Evolutionary conservation across 1,140 invertebrate species (phyloP).

Genomic region (Bombus pyrosoma): DNA sequence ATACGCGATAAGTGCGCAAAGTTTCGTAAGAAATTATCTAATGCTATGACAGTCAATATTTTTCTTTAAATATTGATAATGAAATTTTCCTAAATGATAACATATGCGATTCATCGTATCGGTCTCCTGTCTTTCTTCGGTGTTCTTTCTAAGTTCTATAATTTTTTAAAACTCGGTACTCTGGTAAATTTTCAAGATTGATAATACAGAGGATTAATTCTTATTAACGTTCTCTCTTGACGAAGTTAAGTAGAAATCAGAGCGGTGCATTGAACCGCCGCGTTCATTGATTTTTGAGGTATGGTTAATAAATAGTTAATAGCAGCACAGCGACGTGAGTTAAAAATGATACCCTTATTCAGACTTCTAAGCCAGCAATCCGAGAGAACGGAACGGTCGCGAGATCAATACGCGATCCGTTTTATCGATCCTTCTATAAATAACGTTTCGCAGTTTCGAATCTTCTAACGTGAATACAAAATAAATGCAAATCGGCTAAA

Average conservation of each 20-base stretch:
- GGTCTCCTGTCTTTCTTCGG: no score
- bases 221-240: not conserved
- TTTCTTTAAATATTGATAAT: no score
- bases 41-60: no score
- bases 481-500: not conserved
- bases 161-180: not conserved
- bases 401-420: conserved; percentile 9
- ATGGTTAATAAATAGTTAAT: conserved; percentile 20
- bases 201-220: not conserved
- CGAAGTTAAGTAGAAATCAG: not conserved
- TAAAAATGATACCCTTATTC: not conserved
- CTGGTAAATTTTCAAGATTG: not conserved
- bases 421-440: conserved; percentile 16
- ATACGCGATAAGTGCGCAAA: no score
- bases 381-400: not conserved
- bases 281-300: not conserved
- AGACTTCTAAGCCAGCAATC: not conserved
- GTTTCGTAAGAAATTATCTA: no score
- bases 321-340: not conserved
- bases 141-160: not conserved
- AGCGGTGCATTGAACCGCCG: conserved; percentile 6
- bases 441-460: not conserved
- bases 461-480: not conserved
- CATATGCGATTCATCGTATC: not conserved
- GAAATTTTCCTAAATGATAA: no score